These are phyloP conservation scores for Cephalopholis sonnerati DNA, from an alignment of 2,113 vertebrate genomes.

Conservation along the genomic window DNA sequence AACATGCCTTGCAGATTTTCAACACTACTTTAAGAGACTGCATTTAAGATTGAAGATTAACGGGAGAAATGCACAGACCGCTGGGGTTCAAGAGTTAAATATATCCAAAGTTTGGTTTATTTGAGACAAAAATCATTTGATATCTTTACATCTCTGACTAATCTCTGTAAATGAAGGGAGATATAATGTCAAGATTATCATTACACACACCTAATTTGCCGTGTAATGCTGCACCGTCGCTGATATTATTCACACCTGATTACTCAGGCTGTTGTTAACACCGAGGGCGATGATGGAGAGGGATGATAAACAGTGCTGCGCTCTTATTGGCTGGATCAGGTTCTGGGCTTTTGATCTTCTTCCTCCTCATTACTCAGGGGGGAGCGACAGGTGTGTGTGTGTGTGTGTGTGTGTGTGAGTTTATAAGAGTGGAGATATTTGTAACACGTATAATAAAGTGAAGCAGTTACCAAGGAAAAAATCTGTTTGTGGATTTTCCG, in stretches of 20 bases:
- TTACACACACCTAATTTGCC: conserved; percentile 67
- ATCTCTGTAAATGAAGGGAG: conserved; percentile 25
- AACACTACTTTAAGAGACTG: background rate
- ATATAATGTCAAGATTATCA: conserved; percentile 43
- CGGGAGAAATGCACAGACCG: background rate
- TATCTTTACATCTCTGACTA: background rate
- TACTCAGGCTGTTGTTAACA: conserved; percentile 68
- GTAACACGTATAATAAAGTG: conserved; percentile 31
- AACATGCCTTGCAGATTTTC: background rate
- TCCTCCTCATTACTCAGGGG: conserved; percentile 73
- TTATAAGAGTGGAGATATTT: conserved; percentile 27
- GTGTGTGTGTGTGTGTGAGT: conserved; percentile 38
- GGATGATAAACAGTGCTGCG: conserved; percentile 65
- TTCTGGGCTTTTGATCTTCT: conserved; percentile 73
- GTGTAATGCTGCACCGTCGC: conserved; percentile 39
- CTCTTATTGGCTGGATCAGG: conserved; percentile 73
- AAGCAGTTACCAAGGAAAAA: conserved; percentile 2
- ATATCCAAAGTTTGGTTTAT: background rate
- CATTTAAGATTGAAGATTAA: conserved; percentile 17
- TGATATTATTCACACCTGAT: conserved; percentile 71
- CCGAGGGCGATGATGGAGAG: conserved; percentile 63
- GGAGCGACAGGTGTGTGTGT: conserved; percentile 41
- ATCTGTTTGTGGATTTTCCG: conserved; percentile 3
- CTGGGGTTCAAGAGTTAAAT: background rate
- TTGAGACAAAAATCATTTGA: conserved; percentile 6